Conservation (phyloP, 2,797 vertebrate species). For the Crax fasciolata region DNA sequence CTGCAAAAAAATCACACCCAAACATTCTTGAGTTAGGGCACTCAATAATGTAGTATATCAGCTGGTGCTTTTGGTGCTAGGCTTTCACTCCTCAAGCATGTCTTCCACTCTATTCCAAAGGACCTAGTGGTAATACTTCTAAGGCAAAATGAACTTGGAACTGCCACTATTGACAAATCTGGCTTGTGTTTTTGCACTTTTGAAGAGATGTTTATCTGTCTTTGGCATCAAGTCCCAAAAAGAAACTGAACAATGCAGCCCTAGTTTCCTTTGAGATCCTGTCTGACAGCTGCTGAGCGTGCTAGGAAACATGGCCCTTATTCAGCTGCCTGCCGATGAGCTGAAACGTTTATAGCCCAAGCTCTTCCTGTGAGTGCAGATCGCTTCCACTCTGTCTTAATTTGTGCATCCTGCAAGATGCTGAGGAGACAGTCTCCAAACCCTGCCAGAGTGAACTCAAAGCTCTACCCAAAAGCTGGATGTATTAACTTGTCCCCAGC, state of each 20-base stretch:
- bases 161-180: neutral
- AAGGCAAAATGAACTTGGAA: neutral
- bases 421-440: neutral
- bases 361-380: neutral
- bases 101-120: neutral
- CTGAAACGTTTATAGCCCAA: neutral
- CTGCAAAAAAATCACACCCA: constrained; percentile 14
- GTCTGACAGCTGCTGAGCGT: neutral
- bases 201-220: neutral
- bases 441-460: neutral
- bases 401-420: neutral
- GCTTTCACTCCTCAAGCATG: neutral
- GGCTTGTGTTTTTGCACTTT: neutral
- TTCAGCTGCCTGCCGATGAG: neutral
- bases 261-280: neutral
- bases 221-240: neutral
- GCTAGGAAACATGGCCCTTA: accelerated
- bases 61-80: neutral
- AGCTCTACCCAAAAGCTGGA: neutral
- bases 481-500: accelerated
- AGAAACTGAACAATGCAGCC: neutral
- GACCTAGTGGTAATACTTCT: neutral
- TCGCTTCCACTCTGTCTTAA: neutral
- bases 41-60: neutral
- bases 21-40: neutral